Evolutionary conservation across 2,888 invertebrate genomes (phyloP).

Genomic region (Eristalis arbustorum): DNA sequence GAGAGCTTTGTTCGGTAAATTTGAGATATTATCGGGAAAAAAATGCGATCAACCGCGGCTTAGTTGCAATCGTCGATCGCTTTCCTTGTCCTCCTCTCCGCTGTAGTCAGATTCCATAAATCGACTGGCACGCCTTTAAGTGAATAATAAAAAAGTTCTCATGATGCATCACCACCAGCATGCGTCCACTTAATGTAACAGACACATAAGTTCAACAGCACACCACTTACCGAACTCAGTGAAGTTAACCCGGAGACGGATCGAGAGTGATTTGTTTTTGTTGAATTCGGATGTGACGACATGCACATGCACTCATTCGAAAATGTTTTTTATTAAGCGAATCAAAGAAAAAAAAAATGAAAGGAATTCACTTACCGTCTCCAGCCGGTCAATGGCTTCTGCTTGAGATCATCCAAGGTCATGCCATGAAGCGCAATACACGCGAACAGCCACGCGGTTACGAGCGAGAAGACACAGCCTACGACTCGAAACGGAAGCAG

Average conservation of each 20-base stretch:
- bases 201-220: background rate
- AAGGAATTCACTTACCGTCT: conserved; percentile 85
- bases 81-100: background rate
- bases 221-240: background rate
- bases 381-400: conserved; percentile 92
- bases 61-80: too few species aligned
- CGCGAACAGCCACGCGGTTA: conserved; percentile 92
- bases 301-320: too few species aligned
- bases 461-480: conserved; percentile 87
- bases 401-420: conserved; percentile 88
- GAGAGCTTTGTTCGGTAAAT: too few species aligned
- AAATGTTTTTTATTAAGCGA: background rate
- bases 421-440: conserved; percentile 90
- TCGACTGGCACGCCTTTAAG: background rate
- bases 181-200: background rate
- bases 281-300: background rate
- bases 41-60: too few species aligned
- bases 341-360: background rate
- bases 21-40: too few species aligned
- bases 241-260: background rate
- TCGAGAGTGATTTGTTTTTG: background rate
- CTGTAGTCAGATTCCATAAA: background rate
- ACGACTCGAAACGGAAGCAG: conserved; percentile 91
- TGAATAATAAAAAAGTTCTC: background rate
- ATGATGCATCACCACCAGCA: background rate